A percentile compares a stretch with the other conserved stretches of the same genome.
These are phyloP conservation scores for Opisthograptis luteolata DNA, from an alignment of 2,888 invertebrate species.

Conservation along the genomic window DNA sequence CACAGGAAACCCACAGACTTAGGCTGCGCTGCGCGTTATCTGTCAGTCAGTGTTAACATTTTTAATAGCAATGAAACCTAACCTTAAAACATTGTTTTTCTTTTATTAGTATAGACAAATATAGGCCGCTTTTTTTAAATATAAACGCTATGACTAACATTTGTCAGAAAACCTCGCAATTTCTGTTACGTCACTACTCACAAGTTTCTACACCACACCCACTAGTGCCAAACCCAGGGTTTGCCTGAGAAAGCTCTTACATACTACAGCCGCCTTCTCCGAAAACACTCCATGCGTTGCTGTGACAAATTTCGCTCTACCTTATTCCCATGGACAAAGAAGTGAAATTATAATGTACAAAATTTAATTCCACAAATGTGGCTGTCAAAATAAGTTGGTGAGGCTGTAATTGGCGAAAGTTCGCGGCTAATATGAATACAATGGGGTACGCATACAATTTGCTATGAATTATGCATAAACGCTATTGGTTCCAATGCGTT, in stretches of 20 bases:
- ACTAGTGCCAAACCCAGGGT: slow-evolving; percentile 54
- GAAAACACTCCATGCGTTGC: background rate
- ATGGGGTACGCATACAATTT: slow-evolving; percentile 62
- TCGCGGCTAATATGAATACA: slow-evolving; percentile 75
- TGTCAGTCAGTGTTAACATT: too few species aligned
- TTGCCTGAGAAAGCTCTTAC: slow-evolving; percentile 63
- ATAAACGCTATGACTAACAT: too few species aligned
- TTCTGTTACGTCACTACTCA: too few species aligned
- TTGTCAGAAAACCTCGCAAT: too few species aligned
- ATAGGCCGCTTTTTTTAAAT: too few species aligned
- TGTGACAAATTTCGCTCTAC: slow-evolving; percentile 20
- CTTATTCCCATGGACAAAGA: slow-evolving; percentile 18
- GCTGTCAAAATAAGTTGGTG: slow-evolving; percentile 1
- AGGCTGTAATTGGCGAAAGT: slow-evolving; percentile 77
- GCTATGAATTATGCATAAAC: slow-evolving; percentile 74
- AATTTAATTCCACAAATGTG: background rate
- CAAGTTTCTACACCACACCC: slow-evolving; percentile 43
- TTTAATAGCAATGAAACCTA: too few species aligned
- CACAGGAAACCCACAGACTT: too few species aligned
- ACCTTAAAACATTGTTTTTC: too few species aligned
- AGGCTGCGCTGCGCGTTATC: too few species aligned
- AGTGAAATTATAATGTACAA: background rate
- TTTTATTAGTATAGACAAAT: too few species aligned
- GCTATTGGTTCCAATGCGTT: slow-evolving; percentile 53
- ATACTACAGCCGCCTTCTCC: background rate